Percentiles rank a stretch among this genome's conserved stretches.
phyloP scores from a whole-genome alignment of 2,797 vertebrate species.

The Phaenicophaeus curvirostris region DNA sequence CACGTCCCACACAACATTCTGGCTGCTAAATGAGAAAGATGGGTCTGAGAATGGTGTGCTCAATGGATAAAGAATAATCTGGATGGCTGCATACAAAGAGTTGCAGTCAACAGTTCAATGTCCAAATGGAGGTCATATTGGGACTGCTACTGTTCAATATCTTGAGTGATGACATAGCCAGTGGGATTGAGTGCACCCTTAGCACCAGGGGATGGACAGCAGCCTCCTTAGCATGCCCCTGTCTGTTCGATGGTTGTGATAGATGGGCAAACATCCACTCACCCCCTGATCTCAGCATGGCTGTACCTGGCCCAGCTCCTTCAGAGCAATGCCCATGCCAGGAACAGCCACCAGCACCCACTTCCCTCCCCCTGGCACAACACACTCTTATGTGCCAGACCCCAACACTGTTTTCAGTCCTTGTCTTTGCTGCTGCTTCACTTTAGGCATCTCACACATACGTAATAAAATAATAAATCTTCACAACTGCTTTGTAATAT shows the following conservation, averaged over 20 bases:
- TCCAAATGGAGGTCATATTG: background rate
- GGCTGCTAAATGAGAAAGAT: background rate
- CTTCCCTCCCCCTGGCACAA: background rate
- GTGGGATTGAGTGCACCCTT: background rate
- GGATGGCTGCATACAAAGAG: fast-evolving
- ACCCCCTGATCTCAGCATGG: background rate
- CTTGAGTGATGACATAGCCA: background rate
- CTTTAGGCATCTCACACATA: background rate
- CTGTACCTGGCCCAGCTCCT: background rate
- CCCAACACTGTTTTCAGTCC: background rate
- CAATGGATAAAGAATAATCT: background rate
- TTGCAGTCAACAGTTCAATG: background rate
- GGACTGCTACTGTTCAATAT: background rate
- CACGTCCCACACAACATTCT: background rate
- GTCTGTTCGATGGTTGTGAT: background rate
- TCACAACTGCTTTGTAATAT: background rate
- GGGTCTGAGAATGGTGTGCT: too few species aligned
- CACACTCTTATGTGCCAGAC: background rate
- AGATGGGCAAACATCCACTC: background rate
- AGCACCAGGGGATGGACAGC: background rate
- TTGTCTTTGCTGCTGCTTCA: background rate
- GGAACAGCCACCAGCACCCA: fast-evolving
- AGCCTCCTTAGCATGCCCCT: background rate
- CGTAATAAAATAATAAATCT: background rate
- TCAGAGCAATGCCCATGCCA: background rate